These are phyloP conservation scores for Sinelater perroti DNA, from an alignment of 2,888 invertebrate species.

Conservation along the genomic window DNA sequence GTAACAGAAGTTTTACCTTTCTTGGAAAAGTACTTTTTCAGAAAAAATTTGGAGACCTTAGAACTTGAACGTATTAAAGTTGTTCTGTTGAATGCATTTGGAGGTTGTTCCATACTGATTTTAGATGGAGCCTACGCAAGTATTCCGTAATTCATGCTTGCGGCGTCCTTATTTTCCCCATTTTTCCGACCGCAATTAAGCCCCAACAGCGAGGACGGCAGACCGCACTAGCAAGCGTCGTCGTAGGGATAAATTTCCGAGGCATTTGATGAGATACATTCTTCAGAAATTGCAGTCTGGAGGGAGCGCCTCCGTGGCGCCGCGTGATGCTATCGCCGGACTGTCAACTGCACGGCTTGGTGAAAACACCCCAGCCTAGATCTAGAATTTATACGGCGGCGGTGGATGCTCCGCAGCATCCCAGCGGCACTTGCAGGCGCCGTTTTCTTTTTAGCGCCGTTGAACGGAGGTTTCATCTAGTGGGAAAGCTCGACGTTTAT, in stretches of 20 bases:
- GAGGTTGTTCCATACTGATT: too few species aligned
- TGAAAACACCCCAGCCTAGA: slow-evolving; percentile 29
- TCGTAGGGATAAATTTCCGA: slow-evolving; percentile 28
- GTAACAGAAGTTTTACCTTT: too few species aligned
- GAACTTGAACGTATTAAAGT: too few species aligned
- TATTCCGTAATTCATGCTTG: not conserved
- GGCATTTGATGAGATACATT: slow-evolving; percentile 38
- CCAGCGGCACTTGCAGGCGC: slow-evolving; percentile 16
- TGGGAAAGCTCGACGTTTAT: too few species aligned
- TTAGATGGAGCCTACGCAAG: too few species aligned
- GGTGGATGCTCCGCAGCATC: slow-evolving; percentile 39
- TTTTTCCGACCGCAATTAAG: slow-evolving; percentile 8
- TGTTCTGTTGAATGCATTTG: too few species aligned
- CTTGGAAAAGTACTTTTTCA: too few species aligned
- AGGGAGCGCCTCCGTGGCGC: slow-evolving; percentile 39
- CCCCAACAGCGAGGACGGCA: slow-evolving; percentile 5
- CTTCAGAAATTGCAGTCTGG: slow-evolving; percentile 39
- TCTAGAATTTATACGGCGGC: slow-evolving; percentile 37
- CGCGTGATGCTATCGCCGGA: slow-evolving; percentile 34
- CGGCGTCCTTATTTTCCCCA: slow-evolving; percentile 1
- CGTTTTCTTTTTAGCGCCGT: slow-evolving; percentile 11
- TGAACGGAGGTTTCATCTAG: slow-evolving; percentile 13
- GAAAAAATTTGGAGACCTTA: too few species aligned
- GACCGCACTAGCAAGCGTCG: slow-evolving; percentile 8
- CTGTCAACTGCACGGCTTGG: slow-evolving; percentile 26